Evolutionary conservation across 1,140 invertebrate genomes (phyloP).

Genomic region (Listronotus bonariensis): DNA sequence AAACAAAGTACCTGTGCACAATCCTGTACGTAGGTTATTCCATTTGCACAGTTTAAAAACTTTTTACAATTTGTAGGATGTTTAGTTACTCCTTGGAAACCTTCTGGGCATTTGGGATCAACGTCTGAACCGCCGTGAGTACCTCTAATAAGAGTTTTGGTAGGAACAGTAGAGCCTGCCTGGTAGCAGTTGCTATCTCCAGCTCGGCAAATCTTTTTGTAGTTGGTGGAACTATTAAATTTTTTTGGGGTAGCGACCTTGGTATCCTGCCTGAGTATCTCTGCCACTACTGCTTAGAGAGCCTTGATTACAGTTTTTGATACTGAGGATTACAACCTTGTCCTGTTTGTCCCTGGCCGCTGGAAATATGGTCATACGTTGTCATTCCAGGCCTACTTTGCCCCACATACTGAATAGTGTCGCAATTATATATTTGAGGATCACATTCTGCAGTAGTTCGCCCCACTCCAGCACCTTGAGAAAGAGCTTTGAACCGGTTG

Average conservation of each 20-base stretch:
- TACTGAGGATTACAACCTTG: constrained; percentile 5
- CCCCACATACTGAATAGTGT: not conserved
- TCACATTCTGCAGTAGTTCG: not conserved
- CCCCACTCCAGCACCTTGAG: not conserved
- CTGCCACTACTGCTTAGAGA: no score
- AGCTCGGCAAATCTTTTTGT: constrained; percentile 28
- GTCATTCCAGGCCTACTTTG: not conserved
- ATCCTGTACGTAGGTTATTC: constrained; percentile 61
- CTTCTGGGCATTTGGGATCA: constrained; percentile 54
- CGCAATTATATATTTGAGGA: constrained; percentile 26
- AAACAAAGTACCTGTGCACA: constrained; percentile 72
- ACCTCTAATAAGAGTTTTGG: not conserved
- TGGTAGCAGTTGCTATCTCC: constrained; percentile 29
- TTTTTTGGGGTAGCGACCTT: not conserved
- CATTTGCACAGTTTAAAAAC: constrained; percentile 69
- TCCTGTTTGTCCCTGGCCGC: no score
- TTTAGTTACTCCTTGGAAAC: constrained; percentile 61
- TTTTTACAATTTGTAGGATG: constrained; percentile 68
- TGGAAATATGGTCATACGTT: not conserved
- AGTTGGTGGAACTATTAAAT: constrained; percentile 20
- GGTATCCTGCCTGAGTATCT: not conserved
- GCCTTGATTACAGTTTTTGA: not conserved
- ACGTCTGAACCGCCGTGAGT: not conserved
- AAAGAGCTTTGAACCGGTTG: not conserved
- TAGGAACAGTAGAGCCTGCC: not conserved